Base-by-base conservation (phyloP, 2,113 vertebrate species). In the Oophaga pumilio region DNA sequence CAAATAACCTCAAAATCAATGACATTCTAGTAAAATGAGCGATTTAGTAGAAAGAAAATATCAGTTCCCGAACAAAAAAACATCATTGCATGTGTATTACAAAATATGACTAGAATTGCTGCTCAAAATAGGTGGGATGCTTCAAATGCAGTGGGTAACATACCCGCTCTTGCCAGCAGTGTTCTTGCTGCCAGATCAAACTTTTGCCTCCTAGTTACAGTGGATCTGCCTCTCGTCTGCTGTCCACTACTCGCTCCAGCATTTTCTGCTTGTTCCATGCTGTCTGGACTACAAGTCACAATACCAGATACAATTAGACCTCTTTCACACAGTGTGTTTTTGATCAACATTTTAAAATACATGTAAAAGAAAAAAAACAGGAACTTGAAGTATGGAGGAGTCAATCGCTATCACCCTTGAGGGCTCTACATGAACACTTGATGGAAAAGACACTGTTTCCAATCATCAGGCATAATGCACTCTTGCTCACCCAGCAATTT, bases 161-260 rank as follows among this genome's bases (percentile, higher is more conserved):
- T 94, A 99, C 98, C 98, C 89, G 98, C 98, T 28, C 98, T 97
- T 84, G 98, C 97, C 59, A 99, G 89, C 89, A 99, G 90, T 0
- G 98, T 99, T 33, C 98, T 95, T 4, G 98, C 98, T 71, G 98
- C 98, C 89, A 99, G 92, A 89, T 99, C 97, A 87, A 99, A 99
- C 74, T 98, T 97, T 88, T 99, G 97, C 87, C 98, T 97, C 85
- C 97, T 95, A 0, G 95, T 97, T 0, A 95, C 94, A 6, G 96
- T 94, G 1, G 97, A 96, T 0, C 97, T 96, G 6, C 97, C 94
- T 79, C 98, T 93, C 33, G 95, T 90, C 15, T 95, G 92, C 33
- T 94, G 94, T 0, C 94, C 95, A 13, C 94, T 96, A 57, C 96
- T 96, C 79, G 96, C 94, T 50, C 96, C 95, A 6, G 96, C 94